These are phyloP conservation scores for Lophotis ruficrista DNA, from an alignment of 2,113 vertebrate genomes.

Conservation along the genomic window DNA sequence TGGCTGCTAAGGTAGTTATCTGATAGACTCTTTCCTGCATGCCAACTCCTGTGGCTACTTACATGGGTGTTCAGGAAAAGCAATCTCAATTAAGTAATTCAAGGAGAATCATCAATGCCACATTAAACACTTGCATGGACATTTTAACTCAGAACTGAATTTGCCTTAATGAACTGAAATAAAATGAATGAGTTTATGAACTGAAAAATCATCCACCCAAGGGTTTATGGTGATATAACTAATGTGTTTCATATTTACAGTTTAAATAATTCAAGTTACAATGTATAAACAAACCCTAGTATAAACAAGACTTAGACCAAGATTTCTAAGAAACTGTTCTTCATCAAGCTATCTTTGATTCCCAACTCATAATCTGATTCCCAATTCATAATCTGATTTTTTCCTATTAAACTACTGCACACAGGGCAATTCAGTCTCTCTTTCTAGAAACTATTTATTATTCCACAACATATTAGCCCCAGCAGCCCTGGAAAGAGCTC, in stretches of 20 bases:
- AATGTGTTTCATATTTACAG: background rate
- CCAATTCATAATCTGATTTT: background rate
- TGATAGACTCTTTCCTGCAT: background rate
- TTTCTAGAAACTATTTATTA: conserved; percentile 1
- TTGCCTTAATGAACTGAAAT: conserved; percentile 2
- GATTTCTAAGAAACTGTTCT: background rate
- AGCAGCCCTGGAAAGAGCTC: background rate
- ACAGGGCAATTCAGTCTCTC: background rate
- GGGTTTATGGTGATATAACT: background rate
- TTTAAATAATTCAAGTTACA: conserved; percentile 34
- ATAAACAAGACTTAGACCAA: background rate
- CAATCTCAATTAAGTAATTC: background rate
- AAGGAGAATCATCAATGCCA: background rate
- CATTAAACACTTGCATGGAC: background rate
- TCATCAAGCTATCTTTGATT: background rate
- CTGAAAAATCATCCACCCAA: conserved; percentile 10
- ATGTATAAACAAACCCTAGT: background rate
- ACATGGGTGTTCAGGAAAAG: background rate
- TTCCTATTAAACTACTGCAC: background rate
- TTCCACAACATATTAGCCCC: background rate
- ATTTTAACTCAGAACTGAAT: conserved; percentile 12
- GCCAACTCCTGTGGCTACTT: background rate
- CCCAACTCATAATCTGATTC: background rate
- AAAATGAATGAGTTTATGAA: conserved; percentile 19
- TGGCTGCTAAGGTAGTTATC: background rate